Evolutionary conservation across 2,797 vertebrate genomes (phyloP), one percentile per base, ranked within the genome.

Genomic region (Argyrosomus regius): DNA sequence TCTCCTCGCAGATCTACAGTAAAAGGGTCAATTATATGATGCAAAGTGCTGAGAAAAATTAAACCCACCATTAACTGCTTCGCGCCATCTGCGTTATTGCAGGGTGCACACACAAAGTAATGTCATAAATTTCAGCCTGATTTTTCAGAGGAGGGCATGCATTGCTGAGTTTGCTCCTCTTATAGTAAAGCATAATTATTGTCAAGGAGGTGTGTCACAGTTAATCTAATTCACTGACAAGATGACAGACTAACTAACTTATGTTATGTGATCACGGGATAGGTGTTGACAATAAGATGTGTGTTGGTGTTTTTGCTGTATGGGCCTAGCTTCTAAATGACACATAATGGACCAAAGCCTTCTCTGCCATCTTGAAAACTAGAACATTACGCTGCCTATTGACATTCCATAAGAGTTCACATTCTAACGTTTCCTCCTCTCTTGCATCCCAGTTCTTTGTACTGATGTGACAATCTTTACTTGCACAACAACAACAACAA

Each of bases 11-110:
- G 81, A 91, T 87, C 86, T 89, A 85, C 65, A 64, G 71, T 75
- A 88, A 90, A 85, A 88, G 89, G 89, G 87, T 94, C 87, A 93
- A 93, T 93, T 88, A 92, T 87, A 89, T 87, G 83, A 90, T 65
- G 81, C 82, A 81, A 80, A 87, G 87, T 82, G 85, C 81, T 71
- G 73, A 83, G 90, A 72, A 80, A 84, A 87, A 91, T 90, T 78
- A 86, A 88, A 91, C 85, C 84, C 68, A 82, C 87, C 89, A 93
- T 95, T 94, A 94, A 87, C 84, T 81, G 82, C 69, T 81, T 88
- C 57, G 43, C 70, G 56, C 89, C 91, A 92, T 93, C 91, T 91
- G 90, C 70, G 75, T 87, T 87, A 88, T 85, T 88, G 87, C 90
- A 70, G 83, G 75, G 82, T 73, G 78, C 85, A 73, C 81, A 80